Evolutionary conservation across 1,140 invertebrate genomes (phyloP).

Genomic region (Eulimnadia texana): DNA sequence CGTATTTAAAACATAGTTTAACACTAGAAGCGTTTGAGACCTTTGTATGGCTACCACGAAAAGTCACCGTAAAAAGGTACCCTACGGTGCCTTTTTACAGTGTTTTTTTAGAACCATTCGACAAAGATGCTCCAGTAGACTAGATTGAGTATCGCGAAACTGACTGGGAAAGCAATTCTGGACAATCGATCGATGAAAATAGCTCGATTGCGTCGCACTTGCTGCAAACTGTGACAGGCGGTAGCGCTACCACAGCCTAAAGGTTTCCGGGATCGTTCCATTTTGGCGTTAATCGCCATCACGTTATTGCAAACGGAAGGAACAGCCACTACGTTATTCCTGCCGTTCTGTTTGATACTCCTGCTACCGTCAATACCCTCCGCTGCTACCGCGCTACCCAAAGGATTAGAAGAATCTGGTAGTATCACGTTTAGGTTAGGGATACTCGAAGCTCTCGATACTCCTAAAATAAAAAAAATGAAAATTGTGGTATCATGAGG

Average conservation of each 20-base stretch:
- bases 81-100: too few relatives aligned
- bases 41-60: too few relatives aligned
- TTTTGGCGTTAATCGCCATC: too few relatives aligned
- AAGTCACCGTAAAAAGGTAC: too few relatives aligned
- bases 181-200: conserved; percentile 29
- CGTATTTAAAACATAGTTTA: too few relatives aligned
- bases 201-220: conserved; percentile 22
- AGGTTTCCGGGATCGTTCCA: background rate
- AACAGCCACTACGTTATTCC: background rate
- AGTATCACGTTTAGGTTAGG: background rate
- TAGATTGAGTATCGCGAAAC: conserved; percentile 30
- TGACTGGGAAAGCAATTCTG: conserved; percentile 27
- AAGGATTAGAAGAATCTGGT: background rate
- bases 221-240: conserved; percentile 14
- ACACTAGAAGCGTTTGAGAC: too few relatives aligned
- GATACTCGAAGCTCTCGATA: background rate
- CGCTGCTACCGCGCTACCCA: background rate
- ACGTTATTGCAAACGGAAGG: background rate
- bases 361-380: background rate
- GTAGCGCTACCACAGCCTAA: conserved; percentile 1
- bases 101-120: conserved; percentile 4
- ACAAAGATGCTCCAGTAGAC: conserved; percentile 27
- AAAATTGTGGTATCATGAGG: background rate
- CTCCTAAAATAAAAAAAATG: background rate
- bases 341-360: background rate